A percentile compares a stretch with the other conserved stretches of the same genome.
Conservation (phyloP, 92 coral and sea anemone genomes). For the Diadumene lineata region DNA sequence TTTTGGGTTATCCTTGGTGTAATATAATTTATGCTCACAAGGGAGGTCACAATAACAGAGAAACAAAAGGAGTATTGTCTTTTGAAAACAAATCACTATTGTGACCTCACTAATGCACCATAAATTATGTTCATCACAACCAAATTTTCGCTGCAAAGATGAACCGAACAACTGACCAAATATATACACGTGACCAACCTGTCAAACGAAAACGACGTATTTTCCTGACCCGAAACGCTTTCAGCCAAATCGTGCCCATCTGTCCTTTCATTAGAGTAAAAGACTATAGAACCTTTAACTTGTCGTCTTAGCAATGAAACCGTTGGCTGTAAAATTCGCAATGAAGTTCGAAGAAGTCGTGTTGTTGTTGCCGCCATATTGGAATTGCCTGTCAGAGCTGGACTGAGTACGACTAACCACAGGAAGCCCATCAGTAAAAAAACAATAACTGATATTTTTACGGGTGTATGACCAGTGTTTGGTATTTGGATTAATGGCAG, state of each 20-base stretch:
- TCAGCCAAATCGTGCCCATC: constrained; percentile 14
- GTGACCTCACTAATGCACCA: no score
- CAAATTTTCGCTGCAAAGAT: no score
- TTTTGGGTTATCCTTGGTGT: no score
- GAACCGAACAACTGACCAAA: no score
- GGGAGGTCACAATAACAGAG: no score
- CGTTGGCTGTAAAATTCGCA: constrained; percentile 5
- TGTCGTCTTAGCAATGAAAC: constrained; percentile 3
- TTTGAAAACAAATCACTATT: no score
- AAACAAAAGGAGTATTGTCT: no score
- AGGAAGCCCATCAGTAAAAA: constrained; percentile 2
- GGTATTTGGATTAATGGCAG: background rate
- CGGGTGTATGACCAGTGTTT: background rate
- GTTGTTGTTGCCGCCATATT: constrained; percentile 32
- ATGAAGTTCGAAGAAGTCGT: background rate
- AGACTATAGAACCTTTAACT: constrained; percentile 1
- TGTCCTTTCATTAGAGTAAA: constrained; percentile 20
- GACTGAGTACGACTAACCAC: constrained; percentile 17
- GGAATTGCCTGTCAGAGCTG: no score
- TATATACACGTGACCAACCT: constrained; percentile 22
- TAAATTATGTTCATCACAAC: no score
- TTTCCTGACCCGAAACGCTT: background rate
- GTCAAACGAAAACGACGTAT: constrained; percentile 10
- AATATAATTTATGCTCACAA: no score
- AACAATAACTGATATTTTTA: background rate